Conservation (phyloP, 2,797 vertebrate genomes). For the Decapterus maruadsi region DNA sequence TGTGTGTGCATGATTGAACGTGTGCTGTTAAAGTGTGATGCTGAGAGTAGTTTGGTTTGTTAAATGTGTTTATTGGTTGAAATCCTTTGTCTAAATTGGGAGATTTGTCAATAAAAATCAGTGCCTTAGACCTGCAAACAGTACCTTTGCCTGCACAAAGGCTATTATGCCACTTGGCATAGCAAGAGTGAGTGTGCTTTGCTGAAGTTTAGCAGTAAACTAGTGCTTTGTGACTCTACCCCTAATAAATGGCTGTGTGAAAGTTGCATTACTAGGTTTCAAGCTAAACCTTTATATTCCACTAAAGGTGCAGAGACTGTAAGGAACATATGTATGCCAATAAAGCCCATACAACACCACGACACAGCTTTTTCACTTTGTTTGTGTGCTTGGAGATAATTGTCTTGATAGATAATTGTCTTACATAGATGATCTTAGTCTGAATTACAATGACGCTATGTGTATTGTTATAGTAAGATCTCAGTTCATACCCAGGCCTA, state of each 20-base stretch:
- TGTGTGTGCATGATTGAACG: conserved; percentile 13
- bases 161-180: conserved; percentile 51
- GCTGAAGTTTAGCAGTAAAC: conserved; percentile 70
- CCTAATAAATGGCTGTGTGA: conserved; percentile 60
- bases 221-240: conserved; percentile 64
- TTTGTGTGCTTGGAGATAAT: conserved; percentile 3
- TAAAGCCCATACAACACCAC: conserved; percentile 78
- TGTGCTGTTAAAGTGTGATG: conserved; percentile 33
- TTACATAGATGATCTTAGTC: not conserved
- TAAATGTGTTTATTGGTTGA: conserved; percentile 65
- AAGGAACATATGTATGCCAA: conserved; percentile 80
- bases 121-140: conserved; percentile 86
- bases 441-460: too few relatives aligned
- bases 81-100: conserved; percentile 66
- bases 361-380: conserved; percentile 12
- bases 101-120: conserved; percentile 74
- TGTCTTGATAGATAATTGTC: not conserved
- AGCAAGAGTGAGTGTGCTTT: conserved; percentile 69
- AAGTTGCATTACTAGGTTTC: conserved; percentile 71
- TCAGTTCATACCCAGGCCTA: not conserved
- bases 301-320: conserved; percentile 77
- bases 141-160: conserved; percentile 64
- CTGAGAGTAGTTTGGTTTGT: conserved; percentile 62
- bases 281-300: conserved; percentile 72
- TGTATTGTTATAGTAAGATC: too few relatives aligned